Evolutionary conservation across 1,140 invertebrate genomes (phyloP).

Genomic region (Micrasema longulum): DNA sequence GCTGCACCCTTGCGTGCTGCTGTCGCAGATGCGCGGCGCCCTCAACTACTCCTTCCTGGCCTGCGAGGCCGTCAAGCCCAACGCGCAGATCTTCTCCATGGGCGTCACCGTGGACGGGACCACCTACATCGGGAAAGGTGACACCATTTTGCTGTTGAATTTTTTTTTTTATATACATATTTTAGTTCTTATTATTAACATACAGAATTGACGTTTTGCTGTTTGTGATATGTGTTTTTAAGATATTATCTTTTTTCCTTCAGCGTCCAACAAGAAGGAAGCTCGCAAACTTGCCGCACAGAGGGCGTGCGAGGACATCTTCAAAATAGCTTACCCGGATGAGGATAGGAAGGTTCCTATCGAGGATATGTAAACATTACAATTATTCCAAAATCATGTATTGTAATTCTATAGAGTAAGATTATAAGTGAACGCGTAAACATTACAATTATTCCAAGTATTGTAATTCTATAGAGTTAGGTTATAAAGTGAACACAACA

Average conservation of each 20-base stretch:
- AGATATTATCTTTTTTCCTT: constrained; percentile 10
- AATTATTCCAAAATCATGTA: too few relatives aligned
- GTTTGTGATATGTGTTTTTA: neutral
- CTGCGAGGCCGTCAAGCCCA: constrained; percentile 70
- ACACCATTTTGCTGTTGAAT: too few relatives aligned
- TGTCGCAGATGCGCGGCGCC: constrained; percentile 78
- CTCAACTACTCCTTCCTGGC: constrained; percentile 73
- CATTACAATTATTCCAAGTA: too few relatives aligned
- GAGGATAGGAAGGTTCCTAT: constrained; percentile 35
- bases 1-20: constrained; percentile 79
- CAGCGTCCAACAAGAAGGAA: constrained; percentile 67
- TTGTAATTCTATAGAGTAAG: too few relatives aligned
- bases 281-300: constrained; percentile 67
- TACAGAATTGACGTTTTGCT: too few relatives aligned
- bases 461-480: too few relatives aligned
- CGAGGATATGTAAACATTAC: constrained; percentile 38
- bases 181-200: too few relatives aligned
- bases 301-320: constrained; percentile 65
- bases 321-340: constrained; percentile 60
- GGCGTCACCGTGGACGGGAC: constrained; percentile 66
- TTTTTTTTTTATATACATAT: too few relatives aligned
- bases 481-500: too few relatives aligned
- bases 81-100: constrained; percentile 69
- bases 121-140: constrained; percentile 66
- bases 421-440: too few relatives aligned